phyloP scores from a whole-genome alignment of 2,797 vertebrate species.

The Mycteria americana region DNA sequence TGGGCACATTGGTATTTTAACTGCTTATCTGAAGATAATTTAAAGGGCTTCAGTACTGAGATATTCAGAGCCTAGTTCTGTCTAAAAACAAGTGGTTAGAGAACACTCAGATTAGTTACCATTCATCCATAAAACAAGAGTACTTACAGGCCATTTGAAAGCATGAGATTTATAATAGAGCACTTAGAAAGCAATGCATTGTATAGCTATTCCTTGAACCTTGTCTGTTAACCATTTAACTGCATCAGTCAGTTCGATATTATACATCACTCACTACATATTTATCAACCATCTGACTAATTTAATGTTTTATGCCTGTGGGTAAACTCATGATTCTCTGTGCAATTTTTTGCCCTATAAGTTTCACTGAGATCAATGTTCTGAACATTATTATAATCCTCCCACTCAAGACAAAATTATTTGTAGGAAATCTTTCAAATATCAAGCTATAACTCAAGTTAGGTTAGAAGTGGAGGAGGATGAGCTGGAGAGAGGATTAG shows the following conservation, averaged over 20 bases:
- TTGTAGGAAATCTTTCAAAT: conserved; percentile 32
- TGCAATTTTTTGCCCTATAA: neutral
- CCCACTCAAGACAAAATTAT: conserved; percentile 30
- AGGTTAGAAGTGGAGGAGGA: neutral
- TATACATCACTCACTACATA: neutral
- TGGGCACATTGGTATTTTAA: neutral
- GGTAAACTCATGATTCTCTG: neutral
- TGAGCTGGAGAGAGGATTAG: neutral
- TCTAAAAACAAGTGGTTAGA: neutral
- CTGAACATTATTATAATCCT: conserved; percentile 11
- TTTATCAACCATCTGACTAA: neutral
- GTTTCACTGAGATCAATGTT: conserved; percentile 2
- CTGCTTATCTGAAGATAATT: neutral
- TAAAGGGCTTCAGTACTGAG: neutral
- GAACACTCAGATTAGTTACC: neutral
- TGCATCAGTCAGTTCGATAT: neutral
- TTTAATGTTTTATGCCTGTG: neutral
- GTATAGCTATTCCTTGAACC: neutral
- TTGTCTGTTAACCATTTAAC: neutral
- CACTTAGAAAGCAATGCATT: neutral
- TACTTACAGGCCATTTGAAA: neutral
- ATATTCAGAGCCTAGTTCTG: neutral
- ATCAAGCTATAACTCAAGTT: conserved; percentile 21
- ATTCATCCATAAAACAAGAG: neutral
- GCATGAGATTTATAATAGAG: neutral